Percentiles rank a stretch among this genome's conserved stretches.
phyloP scores from a whole-genome alignment of 1,140 invertebrate species.

The Drosophila pachea region DNA sequence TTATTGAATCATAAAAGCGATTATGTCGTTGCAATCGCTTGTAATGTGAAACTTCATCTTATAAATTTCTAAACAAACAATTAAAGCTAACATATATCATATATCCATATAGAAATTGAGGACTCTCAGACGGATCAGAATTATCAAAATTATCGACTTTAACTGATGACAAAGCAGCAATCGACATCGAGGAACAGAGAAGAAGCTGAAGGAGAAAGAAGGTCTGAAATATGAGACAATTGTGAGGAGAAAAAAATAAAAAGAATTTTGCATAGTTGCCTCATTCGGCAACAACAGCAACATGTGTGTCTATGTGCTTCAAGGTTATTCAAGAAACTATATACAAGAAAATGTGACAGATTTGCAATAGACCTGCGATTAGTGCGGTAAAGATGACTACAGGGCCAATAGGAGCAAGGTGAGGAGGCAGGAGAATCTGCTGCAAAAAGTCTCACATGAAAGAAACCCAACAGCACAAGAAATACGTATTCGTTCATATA shows the following conservation, averaged over 20 bases:
- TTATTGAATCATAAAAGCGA: too few relatives aligned
- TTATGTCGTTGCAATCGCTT: not conserved
- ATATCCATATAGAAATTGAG: slow-evolving; percentile 30
- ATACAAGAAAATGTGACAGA: not conserved
- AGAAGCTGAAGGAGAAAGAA: not conserved
- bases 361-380: not conserved
- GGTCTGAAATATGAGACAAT: slow-evolving; percentile 22
- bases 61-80: slow-evolving; percentile 12
- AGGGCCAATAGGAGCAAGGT: too few relatives aligned
- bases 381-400: too few relatives aligned
- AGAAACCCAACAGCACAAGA: not conserved
- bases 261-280: not conserved
- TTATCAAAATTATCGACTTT: not conserved
- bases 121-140: not conserved
- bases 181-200: not conserved
- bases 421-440: too few relatives aligned
- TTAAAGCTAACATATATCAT: slow-evolving; percentile 13
- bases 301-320: not conserved
- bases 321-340: slow-evolving; percentile 12
- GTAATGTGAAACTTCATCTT: not conserved
- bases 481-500: not conserved
- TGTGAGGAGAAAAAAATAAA: not conserved
- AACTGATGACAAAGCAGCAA: slow-evolving; percentile 21
- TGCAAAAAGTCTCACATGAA: too few relatives aligned
- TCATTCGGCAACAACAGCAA: slow-evolving; percentile 4